These are phyloP conservation scores for Branchipolynoe longqiensis DNA, from an alignment of 2,888 invertebrate species.

Conservation along the genomic window DNA sequence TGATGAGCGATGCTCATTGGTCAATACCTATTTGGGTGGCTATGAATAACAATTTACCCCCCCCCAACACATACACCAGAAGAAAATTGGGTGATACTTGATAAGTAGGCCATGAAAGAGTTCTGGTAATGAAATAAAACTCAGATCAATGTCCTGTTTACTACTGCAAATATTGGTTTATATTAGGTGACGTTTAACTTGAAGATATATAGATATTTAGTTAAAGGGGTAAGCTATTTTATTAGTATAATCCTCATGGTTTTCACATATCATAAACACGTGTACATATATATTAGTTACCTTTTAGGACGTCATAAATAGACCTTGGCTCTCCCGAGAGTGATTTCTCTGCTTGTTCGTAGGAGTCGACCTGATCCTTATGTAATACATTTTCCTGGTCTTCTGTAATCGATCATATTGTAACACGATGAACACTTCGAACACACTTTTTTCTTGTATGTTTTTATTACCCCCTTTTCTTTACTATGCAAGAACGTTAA, in stretches of 20 bases:
- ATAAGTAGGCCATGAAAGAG: too few relatives aligned
- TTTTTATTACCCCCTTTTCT: too few relatives aligned
- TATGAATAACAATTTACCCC: too few relatives aligned
- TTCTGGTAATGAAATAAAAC: too few relatives aligned
- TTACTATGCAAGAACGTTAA: neutral
- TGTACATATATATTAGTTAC: neutral
- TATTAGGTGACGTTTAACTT: neutral
- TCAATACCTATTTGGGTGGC: too few relatives aligned
- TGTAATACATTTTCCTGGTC: neutral
- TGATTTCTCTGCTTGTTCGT: neutral
- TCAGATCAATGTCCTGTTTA: neutral
- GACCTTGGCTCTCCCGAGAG: neutral
- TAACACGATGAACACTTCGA: neutral
- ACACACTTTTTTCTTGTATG: neutral
- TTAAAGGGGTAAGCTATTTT: neutral
- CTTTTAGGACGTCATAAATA: neutral
- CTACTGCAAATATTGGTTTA: too few relatives aligned
- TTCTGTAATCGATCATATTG: neutral
- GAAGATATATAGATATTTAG: neutral
- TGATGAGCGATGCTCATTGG: too few relatives aligned
- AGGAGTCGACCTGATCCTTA: neutral
- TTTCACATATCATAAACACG: neutral
- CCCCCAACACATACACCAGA: too few relatives aligned
- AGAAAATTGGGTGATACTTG: too few relatives aligned
- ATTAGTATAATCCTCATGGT: neutral